phyloP scores from a whole-genome alignment of 2,113 vertebrate genomes.

The Morone chrysops region DNA sequence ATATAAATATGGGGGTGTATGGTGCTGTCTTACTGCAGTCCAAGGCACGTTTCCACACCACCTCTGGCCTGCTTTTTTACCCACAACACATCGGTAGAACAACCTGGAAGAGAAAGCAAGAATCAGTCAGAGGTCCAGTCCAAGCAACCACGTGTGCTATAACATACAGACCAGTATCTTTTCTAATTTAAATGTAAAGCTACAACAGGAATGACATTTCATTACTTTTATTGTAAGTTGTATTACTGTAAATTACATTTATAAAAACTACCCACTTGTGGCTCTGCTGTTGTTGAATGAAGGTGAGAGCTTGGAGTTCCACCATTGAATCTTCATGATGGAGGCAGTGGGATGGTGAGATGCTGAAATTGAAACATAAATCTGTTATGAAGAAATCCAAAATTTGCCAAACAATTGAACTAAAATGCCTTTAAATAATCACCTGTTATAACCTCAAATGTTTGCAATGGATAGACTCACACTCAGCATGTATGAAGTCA shows the following conservation, averaged over 20 bases:
- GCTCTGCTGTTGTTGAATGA: constrained; percentile 68
- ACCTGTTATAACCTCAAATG: not conserved
- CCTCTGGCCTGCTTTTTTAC: constrained; percentile 85
- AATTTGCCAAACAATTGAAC: not conserved
- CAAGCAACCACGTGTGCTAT: not conserved
- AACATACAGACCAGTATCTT: not conserved
- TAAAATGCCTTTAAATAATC: not conserved
- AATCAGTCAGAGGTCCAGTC: not conserved
- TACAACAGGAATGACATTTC: not conserved
- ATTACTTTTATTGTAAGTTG: not conserved
- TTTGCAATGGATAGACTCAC: not conserved
- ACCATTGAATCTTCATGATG: constrained; percentile 88
- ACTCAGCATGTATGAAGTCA: not conserved
- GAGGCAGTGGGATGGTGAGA: constrained; percentile 91
- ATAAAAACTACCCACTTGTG: constrained; percentile 76
- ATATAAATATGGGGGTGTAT: not conserved
- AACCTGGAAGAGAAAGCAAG: constrained; percentile 80
- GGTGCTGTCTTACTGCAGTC: constrained; percentile 79
- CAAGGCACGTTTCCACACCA: constrained; percentile 94
- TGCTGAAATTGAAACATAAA: constrained; percentile 70
- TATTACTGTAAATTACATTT: too few relatives aligned
- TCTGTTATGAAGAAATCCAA: not conserved
- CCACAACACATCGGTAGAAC: constrained; percentile 88
- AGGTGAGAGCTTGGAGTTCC: constrained; percentile 90
- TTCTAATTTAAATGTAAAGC: not conserved